These are phyloP conservation scores for Callopanchax toddi DNA, from an alignment of 2,113 vertebrate genomes.

Conservation along the genomic window DNA sequence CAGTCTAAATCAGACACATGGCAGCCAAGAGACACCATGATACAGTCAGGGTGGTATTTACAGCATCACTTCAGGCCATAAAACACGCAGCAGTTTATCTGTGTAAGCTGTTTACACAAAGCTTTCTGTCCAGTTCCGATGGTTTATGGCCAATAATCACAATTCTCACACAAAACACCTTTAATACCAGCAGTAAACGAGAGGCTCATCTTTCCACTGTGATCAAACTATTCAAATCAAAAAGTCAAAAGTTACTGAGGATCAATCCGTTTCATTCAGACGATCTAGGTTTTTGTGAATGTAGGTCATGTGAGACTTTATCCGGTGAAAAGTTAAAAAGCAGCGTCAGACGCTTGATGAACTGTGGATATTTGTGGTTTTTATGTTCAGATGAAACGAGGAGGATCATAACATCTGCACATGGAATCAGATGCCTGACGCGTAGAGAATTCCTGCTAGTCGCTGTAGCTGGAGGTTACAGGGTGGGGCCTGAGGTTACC, in stretches of 20 bases:
- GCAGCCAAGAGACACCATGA: constrained; percentile 39
- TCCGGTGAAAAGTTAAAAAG: constrained; percentile 8
- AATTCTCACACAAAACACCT: not conserved
- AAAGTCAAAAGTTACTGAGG: not conserved
- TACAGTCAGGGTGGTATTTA: constrained; percentile 10
- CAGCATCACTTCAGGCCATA: constrained; percentile 20
- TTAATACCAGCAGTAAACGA: not conserved
- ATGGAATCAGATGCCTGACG: constrained; percentile 72
- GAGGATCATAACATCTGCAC: constrained; percentile 73
- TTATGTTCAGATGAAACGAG: constrained; percentile 48
- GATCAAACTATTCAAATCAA: too few relatives aligned
- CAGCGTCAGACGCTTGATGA: constrained; percentile 24
- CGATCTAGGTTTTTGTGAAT: not conserved
- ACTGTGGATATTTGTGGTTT: constrained; percentile 36
- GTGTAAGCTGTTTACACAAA: not conserved
- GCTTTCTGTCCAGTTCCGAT: not conserved
- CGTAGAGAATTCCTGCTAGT: constrained; percentile 56
- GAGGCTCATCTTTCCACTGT: too few relatives aligned
- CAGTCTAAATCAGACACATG: constrained; percentile 43
- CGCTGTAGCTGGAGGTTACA: constrained; percentile 29
- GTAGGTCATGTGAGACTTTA: not conserved
- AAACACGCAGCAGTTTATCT: constrained; percentile 15
- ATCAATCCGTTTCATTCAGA: not conserved
- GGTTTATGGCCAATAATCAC: not conserved
- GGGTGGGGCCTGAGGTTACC: constrained; percentile 55